Base-by-base conservation (phyloP, 2,888 invertebrate species). In the Adela reaumurella region DNA sequence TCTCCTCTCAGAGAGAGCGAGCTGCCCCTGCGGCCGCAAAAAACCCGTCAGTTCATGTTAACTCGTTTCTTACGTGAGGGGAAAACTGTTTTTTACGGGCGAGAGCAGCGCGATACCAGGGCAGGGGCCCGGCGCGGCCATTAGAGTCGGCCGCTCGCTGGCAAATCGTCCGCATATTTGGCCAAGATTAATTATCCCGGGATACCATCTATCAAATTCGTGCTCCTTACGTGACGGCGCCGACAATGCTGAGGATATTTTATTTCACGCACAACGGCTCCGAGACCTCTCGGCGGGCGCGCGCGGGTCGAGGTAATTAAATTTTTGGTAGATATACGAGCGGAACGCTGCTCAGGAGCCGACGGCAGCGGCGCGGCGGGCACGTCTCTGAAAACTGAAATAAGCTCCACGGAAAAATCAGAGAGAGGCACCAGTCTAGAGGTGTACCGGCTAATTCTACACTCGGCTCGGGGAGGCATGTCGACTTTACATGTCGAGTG, bases 141-240 rank as follows among this genome's bases (percentile, higher is more conserved):
- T 77, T 78, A 77, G 74, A 72, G 72, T 68, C 70, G 71, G 71
- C 74, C 74, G 74, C 71, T 74, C 74, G 61, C 60, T 67, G 66
- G 63, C 68, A 68, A 67, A 67, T 67, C 67, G 62, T 68, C 68
- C 70, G 71, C 68, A 70, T 73, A 70, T 73, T 73, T 68, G 73
- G 74, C 72, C 70, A 70, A 74, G 74, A 76, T 74, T 74, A 74
- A 74, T 74, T 74, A 68, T 67, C 48, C 67, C 62, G 64, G 55
- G 70, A 70, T 70, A 71, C 72, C 74, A 73, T 74, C 72, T 71
- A 72, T 74, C 73, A 72, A 67, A 35, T 35, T 35, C 35, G 35
- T 35, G 35, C 35, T 35, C 35, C 35, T 35, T 14, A 35, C 35
- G 35, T 35, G 35, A 35, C 35, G 35, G 35, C 35, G 14, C 35